phyloP scores from a whole-genome alignment of 2,797 vertebrate species.

The Enteromius thamalakanensis region DNA sequence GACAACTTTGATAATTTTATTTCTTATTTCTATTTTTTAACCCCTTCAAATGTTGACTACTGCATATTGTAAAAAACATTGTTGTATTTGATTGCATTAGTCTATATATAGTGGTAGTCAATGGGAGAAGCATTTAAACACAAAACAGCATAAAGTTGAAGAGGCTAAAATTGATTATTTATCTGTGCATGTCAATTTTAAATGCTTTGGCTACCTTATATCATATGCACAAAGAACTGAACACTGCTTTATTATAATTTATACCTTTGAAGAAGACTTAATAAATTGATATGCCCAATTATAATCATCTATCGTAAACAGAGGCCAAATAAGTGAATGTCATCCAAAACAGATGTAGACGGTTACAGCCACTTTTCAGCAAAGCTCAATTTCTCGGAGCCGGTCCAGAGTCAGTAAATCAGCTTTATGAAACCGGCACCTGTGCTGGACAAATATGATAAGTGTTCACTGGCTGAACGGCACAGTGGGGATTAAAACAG shows the following conservation, averaged over 20 bases:
- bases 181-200: neutral
- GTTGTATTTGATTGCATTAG: neutral
- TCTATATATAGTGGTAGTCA: neutral
- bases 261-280: neutral
- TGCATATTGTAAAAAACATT: neutral
- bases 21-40: too few species aligned
- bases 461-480: conserved; percentile 10
- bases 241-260: neutral
- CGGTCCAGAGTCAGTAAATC: conserved; percentile 22
- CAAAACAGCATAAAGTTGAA: neutral
- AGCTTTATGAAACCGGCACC: conserved; percentile 48
- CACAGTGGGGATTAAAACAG: conserved; percentile 34
- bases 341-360: conserved; percentile 33
- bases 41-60: too few species aligned
- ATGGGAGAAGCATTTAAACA: neutral
- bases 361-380: conserved; percentile 7
- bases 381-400: neutral
- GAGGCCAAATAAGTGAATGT: conserved; percentile 10
- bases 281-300: neutral
- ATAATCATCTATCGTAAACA: conserved; percentile 24
- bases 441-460: conserved; percentile 45
- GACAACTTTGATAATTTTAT: too few species aligned
- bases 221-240: neutral
- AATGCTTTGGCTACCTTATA: neutral
- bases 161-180: neutral